Conservation (phyloP, 2,797 vertebrate genomes). For the Echeneis naucrates region DNA sequence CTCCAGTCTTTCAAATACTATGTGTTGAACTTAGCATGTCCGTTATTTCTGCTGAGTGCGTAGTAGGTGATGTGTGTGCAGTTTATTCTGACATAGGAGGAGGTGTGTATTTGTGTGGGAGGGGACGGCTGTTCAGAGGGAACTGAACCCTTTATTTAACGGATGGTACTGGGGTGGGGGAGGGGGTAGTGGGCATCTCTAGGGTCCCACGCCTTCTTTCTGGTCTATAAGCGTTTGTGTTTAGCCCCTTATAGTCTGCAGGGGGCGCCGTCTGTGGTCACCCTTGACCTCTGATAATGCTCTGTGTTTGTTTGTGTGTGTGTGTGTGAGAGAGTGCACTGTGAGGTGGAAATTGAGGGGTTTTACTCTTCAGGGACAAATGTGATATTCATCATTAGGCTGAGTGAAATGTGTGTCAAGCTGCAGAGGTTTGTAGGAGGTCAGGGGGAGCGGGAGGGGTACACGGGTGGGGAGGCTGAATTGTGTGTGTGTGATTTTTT, state of each 20-base stretch:
- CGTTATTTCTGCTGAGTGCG: not conserved
- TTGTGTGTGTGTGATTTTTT: conserved; percentile 26
- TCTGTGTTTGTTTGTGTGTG: not conserved
- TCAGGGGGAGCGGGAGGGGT: conserved; percentile 37
- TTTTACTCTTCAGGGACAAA: conserved; percentile 12
- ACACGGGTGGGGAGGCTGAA: not conserved
- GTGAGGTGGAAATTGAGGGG: not conserved
- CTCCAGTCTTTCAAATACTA: not conserved
- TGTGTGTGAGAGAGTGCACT: not conserved
- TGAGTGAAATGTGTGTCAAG: conserved; percentile 52
- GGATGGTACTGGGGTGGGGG: conserved; percentile 20
- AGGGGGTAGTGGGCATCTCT: conserved; percentile 22
- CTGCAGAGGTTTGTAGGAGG: conserved; percentile 44
- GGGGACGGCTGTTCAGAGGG: conserved; percentile 36
- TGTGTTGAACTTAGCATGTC: not conserved
- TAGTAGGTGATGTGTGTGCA: conserved; percentile 5
- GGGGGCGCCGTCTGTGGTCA: conserved; percentile 14
- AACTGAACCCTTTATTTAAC: conserved; percentile 33
- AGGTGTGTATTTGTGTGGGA: conserved; percentile 53
- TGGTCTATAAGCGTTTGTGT: conserved; percentile 18
- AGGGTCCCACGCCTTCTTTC: conserved; percentile 40
- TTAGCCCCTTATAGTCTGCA: conserved; percentile 9
- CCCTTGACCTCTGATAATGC: conserved; percentile 32
- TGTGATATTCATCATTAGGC: conserved; percentile 35
- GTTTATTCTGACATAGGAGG: conserved; percentile 30